Conservation (phyloP, 2,888 invertebrate species). For the Lithophane ornitopus region DNA sequence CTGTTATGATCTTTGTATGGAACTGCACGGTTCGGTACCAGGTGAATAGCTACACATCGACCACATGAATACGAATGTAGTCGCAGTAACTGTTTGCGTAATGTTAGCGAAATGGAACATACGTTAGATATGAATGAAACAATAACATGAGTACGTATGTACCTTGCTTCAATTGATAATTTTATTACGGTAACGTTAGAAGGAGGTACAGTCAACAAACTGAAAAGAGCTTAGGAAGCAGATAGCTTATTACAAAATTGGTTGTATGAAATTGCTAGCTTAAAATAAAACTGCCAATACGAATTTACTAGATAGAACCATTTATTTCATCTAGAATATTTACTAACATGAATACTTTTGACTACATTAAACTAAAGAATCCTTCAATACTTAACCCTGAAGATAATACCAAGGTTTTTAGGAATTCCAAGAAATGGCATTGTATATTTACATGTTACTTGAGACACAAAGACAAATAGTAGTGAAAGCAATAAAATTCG, state of each 20-base stretch:
- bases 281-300: neutral
- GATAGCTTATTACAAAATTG: neutral
- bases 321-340: constrained; percentile 1
- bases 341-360: too few relatives aligned
- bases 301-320: neutral
- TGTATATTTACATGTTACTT: constrained; percentile 27
- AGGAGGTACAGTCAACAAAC: neutral
- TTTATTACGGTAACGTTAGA: neutral
- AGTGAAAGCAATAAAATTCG: constrained; percentile 40
- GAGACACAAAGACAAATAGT: constrained; percentile 40
- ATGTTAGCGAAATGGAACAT: constrained; percentile 2
- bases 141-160: neutral
- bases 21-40: constrained; percentile 28
- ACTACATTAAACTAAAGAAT: neutral
- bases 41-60: constrained; percentile 31
- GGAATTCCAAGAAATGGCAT: neutral
- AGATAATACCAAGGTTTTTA: constrained; percentile 3
- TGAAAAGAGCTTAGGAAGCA: neutral
- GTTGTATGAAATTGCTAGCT: neutral
- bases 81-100: constrained; percentile 25
- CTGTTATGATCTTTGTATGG: constrained; percentile 3
- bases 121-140: neutral
- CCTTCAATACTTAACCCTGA: neutral
- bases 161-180: neutral
- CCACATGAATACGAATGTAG: constrained; percentile 37